Conservation (phyloP, 1,140 invertebrate species). For the Thalassaphorura encarpata region DNA sequence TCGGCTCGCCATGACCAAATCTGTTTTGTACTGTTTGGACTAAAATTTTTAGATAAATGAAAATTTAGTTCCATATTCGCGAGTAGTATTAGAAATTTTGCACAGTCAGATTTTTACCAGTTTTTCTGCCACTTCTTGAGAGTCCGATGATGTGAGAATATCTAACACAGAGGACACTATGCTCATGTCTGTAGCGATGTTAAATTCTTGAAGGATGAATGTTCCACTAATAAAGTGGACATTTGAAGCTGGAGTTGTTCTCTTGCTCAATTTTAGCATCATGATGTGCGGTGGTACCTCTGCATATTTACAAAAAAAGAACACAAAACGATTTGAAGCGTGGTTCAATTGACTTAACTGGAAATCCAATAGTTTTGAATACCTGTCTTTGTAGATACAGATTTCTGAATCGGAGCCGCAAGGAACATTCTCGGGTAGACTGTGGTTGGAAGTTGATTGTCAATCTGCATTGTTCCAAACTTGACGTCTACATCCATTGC, state of each 20-base stretch:
- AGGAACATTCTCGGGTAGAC: not conserved
- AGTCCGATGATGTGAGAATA: not conserved
- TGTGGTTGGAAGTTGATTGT: not conserved
- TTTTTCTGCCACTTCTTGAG: too few relatives aligned
- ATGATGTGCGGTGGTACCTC: not conserved
- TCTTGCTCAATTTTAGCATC: not conserved
- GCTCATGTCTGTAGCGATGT: not conserved
- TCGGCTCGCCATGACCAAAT: too few relatives aligned
- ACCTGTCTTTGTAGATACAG: not conserved
- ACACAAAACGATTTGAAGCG: not conserved
- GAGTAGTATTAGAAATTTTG: too few relatives aligned
- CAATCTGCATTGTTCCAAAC: not conserved
- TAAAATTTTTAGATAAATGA: too few relatives aligned
- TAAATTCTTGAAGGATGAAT: slow-evolving; percentile 1
- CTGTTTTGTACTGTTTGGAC: too few relatives aligned
- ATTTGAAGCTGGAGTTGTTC: too few relatives aligned
- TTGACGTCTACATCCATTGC: not conserved
- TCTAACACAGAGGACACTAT: not conserved
- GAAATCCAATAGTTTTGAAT: too few relatives aligned
- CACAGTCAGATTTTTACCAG: too few relatives aligned
- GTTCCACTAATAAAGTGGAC: not conserved
- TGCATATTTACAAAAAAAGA: not conserved
- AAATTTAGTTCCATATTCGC: too few relatives aligned
- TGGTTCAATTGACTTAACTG: not conserved
- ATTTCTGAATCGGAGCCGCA: not conserved